phyloP scores from a whole-genome alignment of 1,140 invertebrate species.

The Sesamia nonagrioides region DNA sequence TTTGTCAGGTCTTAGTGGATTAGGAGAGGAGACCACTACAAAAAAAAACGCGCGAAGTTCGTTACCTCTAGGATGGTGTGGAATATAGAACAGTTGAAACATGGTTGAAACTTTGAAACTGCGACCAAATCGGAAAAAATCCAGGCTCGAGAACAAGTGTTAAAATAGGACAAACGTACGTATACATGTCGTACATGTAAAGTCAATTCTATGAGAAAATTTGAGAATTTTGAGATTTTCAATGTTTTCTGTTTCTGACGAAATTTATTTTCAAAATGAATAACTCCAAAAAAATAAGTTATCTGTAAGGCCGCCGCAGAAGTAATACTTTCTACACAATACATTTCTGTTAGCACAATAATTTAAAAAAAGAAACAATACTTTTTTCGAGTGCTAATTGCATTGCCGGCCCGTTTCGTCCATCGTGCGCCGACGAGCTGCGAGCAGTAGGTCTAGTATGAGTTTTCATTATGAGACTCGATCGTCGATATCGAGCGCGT shows the following conservation, averaged over 20 bases:
- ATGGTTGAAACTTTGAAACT: background rate
- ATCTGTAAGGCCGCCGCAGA: background rate
- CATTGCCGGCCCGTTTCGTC: slow-evolving; percentile 3
- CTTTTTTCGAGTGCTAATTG: background rate
- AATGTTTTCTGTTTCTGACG: background rate
- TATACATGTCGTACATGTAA: background rate
- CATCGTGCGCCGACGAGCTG: no score
- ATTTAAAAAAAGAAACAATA: background rate
- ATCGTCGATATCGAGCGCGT: no score
- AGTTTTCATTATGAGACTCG: no score
- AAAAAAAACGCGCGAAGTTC: no score
- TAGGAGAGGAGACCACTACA: no score
- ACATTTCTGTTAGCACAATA: background rate
- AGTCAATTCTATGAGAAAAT: slow-evolving; percentile 1
- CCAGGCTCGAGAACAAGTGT: background rate
- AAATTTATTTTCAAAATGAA: background rate
- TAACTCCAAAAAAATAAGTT: background rate
- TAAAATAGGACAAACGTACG: background rate
- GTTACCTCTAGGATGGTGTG: background rate
- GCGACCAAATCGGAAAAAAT: background rate
- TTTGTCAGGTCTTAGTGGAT: no score
- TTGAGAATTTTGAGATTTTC: background rate
- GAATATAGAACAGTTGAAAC: no score
- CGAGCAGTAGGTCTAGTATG: no score
- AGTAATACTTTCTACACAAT: background rate